phyloP scores from a whole-genome alignment of 35 echinoderm and acorn worm species.

The Acanthaster planci region DNA sequence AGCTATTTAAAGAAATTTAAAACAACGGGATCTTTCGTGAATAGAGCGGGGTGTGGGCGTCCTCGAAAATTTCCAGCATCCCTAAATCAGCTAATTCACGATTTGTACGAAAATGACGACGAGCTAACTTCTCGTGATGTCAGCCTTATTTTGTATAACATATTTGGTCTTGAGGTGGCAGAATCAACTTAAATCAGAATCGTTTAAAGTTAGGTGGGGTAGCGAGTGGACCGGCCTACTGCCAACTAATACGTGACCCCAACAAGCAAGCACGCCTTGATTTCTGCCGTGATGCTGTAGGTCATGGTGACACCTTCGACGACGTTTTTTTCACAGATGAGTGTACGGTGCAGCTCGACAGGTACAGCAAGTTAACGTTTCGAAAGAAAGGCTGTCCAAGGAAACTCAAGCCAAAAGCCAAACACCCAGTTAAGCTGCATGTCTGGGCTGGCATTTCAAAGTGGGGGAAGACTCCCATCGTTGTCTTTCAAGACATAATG shows the following conservation, averaged over 20 bases:
- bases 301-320: conserved; percentile 19
- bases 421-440: too few species aligned
- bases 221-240: conserved; percentile 37
- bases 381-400: background rate
- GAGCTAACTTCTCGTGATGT: conserved; percentile 49
- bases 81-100: conserved; percentile 20
- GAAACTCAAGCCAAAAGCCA: background rate
- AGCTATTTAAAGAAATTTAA: background rate
- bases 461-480: conserved; percentile 34
- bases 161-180: background rate
- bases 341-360: too few species aligned
- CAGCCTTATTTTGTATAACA: background rate
- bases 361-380: too few species aligned
- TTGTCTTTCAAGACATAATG: conserved; percentile 75
- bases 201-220: conserved; percentile 42
- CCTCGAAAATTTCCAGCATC: background rate
- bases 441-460: too few species aligned
- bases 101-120: conserved; percentile 29
- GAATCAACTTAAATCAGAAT: conserved; percentile 26
- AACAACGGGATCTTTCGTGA: background rate
- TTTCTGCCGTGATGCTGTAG: background rate
- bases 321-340: conserved; percentile 67
- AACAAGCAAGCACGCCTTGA: too few species aligned
- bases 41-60: background rate
- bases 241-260: conserved; percentile 30